phyloP scores from a whole-genome alignment of 2,113 vertebrate genomes.

The Natator depressus region DNA sequence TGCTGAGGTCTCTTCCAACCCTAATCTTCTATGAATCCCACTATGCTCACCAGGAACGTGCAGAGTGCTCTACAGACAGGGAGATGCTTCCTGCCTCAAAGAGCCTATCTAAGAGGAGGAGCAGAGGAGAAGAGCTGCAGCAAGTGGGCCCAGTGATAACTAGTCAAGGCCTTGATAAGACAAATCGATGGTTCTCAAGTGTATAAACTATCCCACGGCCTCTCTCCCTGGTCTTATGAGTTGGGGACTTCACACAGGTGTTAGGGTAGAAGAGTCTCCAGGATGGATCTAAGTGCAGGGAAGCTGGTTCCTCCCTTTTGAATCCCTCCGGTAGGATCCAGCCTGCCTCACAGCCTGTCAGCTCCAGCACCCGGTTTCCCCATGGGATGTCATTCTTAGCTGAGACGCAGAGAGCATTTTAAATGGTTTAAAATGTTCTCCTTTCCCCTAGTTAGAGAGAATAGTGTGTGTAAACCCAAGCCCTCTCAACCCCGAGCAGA shows the following conservation, averaged over 20 bases:
- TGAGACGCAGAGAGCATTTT: no score
- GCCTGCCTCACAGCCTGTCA: background rate
- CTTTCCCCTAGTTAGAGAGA: no score
- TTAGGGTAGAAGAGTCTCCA: background rate
- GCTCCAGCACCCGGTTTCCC: background rate
- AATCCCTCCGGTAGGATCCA: background rate
- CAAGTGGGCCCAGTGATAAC: conserved; percentile 19
- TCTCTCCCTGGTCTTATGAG: background rate
- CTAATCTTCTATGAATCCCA: no score
- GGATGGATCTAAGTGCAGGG: background rate
- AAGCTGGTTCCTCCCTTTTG: background rate
- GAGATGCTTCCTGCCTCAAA: conserved; percentile 33
- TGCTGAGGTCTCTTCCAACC: no score
- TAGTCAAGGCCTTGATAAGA: background rate
- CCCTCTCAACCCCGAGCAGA: background rate
- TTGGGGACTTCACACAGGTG: background rate
- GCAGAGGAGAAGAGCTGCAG: background rate
- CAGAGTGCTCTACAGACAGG: background rate
- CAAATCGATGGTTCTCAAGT: background rate
- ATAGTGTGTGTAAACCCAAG: no score
- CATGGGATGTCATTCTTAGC: background rate
- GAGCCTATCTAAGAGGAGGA: background rate
- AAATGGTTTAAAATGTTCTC: no score
- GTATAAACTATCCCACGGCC: background rate
- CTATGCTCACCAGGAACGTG: background rate